phyloP scores from a whole-genome alignment of 1,140 invertebrate genomes.

The Dinothrombium tinctorium region DNA sequence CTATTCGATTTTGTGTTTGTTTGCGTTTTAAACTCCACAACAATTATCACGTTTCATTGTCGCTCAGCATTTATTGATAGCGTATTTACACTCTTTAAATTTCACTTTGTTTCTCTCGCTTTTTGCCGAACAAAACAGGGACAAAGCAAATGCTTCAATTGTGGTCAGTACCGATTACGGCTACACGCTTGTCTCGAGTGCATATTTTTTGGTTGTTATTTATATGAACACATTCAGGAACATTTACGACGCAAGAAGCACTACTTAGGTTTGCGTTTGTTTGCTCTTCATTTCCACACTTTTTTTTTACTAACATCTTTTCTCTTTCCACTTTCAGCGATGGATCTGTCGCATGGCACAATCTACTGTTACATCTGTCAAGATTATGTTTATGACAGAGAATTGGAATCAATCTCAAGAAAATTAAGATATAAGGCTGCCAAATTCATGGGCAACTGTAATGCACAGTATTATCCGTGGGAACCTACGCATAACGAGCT shows the following conservation, averaged over 20 bases:
- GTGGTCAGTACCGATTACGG: slow-evolving; percentile 34
- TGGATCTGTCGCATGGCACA: slow-evolving; percentile 67
- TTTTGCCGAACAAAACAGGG: slow-evolving; percentile 39
- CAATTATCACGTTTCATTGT: background rate
- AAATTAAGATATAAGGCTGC: slow-evolving; percentile 30
- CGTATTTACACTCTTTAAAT: background rate
- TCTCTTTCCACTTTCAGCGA: slow-evolving; percentile 23
- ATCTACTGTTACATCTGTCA: slow-evolving; percentile 72
- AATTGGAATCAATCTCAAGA: slow-evolving; percentile 33
- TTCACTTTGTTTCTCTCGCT: slow-evolving; percentile 11
- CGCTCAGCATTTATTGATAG: background rate
- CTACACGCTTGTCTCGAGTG: slow-evolving; percentile 73
- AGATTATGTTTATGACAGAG: slow-evolving; percentile 70
- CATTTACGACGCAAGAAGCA: slow-evolving; percentile 57
- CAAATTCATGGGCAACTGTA: slow-evolving; percentile 26
- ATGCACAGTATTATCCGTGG: slow-evolving; percentile 44
- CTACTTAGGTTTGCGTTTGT: slow-evolving; percentile 32
- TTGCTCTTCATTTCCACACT: slow-evolving; percentile 1
- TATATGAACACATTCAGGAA: slow-evolving; percentile 50
- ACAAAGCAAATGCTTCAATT: slow-evolving; percentile 47
- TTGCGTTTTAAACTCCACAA: background rate
- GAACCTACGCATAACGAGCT: slow-evolving; percentile 47
- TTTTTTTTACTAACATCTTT: background rate
- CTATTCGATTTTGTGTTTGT: too few relatives aligned
- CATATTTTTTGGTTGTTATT: slow-evolving; percentile 70